Evolutionary conservation across 2,888 invertebrate species (phyloP), one percentile per base, ranked within the genome.

Genomic region (Meandrusa payeni): DNA sequence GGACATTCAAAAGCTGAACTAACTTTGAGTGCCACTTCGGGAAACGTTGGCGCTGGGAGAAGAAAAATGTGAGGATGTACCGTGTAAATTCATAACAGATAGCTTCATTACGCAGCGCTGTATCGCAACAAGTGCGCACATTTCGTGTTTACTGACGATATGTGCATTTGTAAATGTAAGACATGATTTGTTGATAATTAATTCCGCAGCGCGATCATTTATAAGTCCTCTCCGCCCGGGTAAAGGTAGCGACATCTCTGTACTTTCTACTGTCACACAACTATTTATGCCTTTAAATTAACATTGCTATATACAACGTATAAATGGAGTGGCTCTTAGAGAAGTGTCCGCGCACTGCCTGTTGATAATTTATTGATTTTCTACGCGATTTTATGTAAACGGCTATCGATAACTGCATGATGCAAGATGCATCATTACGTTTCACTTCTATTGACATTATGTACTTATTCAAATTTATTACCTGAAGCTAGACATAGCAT

Each of bases 261-360:
- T 49, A 53, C 58, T 58, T 59, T 59, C 59, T 54, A 57, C 53
- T 52, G 55, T 52, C 52, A 41, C 47, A 41, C 29, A 22, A 42
- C 36, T 47, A 45, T 49, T 52, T 47, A 52, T 47, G 38, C 33
- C 10, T 39, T 40, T 15, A 40, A 41, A 9, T 32, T 22, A 44
- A 42, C 41, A 32, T 44, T 34, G 45, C 34, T 40, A 17, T 23
- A 42, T 39, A 29, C 46, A 34, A 43, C 48, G 46, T 47, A 52
- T 48, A 51, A 54, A 56, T 49, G 46, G 42, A 44, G 46, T 51
- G 41, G 50, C 46, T 51, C 38, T 32, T 11, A 31, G 48, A 41
- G 45, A 52, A 51, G 52, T 44, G 48, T 37, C 41, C 33, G 24
- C 26, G 26, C 23, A 23, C 6, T n/a, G 38, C 22, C 36, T 23